Evolutionary conservation across 2,797 vertebrate genomes (phyloP).

Genomic region (Silurus aristotelis): DNA sequence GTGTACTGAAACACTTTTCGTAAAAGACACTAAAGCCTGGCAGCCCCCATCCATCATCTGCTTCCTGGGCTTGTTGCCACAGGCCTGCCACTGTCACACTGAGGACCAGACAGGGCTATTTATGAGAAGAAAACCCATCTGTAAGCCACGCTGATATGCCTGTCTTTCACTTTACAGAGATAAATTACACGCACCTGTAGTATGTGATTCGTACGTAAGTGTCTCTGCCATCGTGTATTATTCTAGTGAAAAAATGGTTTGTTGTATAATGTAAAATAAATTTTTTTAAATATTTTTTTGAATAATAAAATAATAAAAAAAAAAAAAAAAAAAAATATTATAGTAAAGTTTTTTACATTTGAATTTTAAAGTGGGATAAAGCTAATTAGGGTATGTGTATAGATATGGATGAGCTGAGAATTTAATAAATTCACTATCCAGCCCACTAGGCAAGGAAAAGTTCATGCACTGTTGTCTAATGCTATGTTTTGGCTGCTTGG

Average conservation of each 20-base stretch:
- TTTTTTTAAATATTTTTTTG: not conserved
- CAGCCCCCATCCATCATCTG: constrained; percentile 54
- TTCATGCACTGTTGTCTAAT: not conserved
- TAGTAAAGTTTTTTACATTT: not conserved
- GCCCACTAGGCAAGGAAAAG: not conserved
- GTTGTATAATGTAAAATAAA: not conserved
- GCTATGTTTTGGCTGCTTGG: not conserved
- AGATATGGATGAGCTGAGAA: not conserved
- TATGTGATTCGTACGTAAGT: constrained; percentile 2
- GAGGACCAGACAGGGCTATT: constrained; percentile 32
- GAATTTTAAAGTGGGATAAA: not conserved
- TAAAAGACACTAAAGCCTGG: constrained; percentile 52
- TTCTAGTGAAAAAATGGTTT: not conserved
- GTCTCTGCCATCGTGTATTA: not conserved
- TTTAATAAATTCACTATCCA: not conserved
- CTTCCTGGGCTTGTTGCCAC: constrained; percentile 54
- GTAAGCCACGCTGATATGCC: constrained; percentile 16
- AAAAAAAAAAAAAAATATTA: not conserved
- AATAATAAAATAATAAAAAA: not conserved
- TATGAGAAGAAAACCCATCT: constrained; percentile 42
- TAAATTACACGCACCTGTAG: constrained; percentile 11
- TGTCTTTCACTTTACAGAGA: constrained; percentile 11
- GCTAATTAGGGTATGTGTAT: not conserved
- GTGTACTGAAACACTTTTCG: constrained; percentile 53
- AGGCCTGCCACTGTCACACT: constrained; percentile 51